A percentile compares a stretch with the other conserved stretches of the same genome.
Conservation (phyloP, 2,888 invertebrate genomes). For the Furcula furcula region DNA sequence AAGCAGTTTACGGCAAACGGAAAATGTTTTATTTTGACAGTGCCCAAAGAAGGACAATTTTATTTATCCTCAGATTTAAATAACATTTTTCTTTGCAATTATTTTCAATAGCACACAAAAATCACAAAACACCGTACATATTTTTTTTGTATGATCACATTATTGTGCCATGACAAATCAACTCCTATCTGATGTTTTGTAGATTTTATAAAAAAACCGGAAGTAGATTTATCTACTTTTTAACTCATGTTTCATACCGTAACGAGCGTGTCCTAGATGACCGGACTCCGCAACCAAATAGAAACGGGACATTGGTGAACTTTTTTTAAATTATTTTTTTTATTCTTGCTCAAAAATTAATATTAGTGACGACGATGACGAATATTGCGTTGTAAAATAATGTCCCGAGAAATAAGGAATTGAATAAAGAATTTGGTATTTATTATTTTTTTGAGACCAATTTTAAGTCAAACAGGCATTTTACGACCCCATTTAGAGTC, state of each 20-base stretch:
- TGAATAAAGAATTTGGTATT: too few species aligned
- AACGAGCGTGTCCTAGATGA: constrained; percentile 14
- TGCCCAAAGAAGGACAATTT: not conserved
- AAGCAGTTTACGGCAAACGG: too few species aligned
- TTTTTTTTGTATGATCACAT: constrained; percentile 9
- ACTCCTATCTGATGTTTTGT: constrained; percentile 25
- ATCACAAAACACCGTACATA: constrained; percentile 15
- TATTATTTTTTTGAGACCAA: constrained; percentile 52
- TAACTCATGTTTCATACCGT: constrained; percentile 21
- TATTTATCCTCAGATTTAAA: too few species aligned
- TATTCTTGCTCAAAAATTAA: too few species aligned
- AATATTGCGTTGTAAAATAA: too few species aligned
- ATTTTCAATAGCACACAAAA: constrained; percentile 8
- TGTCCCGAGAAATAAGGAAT: too few species aligned
- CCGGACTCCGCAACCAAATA: constrained; percentile 9
- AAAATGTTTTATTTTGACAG: not conserved
- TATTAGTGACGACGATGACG: too few species aligned
- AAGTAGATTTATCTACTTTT: constrained; percentile 56
- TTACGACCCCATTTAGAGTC: too few species aligned
- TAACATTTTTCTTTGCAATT: constrained; percentile 5
- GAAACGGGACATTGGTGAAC: constrained; percentile 1
- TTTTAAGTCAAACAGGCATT: constrained; percentile 24
- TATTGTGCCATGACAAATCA: constrained; percentile 15
- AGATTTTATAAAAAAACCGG: constrained; percentile 51
- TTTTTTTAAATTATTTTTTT: too few species aligned